Evolutionary conservation across 1,140 invertebrate species (phyloP).

Genomic region (Branchinecta lynchi): DNA sequence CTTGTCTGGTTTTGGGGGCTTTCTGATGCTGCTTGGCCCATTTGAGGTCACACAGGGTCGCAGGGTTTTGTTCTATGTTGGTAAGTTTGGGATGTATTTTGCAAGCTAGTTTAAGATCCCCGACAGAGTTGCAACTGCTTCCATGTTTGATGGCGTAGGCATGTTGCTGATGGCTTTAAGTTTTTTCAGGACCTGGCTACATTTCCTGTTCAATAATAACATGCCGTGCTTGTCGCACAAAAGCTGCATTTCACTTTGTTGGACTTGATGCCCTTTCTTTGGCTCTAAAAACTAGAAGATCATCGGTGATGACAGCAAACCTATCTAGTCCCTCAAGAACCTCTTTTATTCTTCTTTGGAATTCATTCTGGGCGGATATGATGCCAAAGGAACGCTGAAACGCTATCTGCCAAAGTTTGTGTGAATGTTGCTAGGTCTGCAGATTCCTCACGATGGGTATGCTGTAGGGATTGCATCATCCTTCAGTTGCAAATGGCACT

Average conservation of each 20-base stretch:
- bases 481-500: conserved; percentile 5
- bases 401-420: background rate
- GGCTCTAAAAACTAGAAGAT: conserved; percentile 9
- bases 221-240: conserved; percentile 4
- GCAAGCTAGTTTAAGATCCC: background rate
- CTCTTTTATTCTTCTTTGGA: conserved; percentile 6
- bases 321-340: too few species aligned
- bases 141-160: background rate
- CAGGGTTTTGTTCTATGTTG: conserved; percentile 5
- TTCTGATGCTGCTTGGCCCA: background rate
- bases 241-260: conserved; percentile 1
- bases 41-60: background rate
- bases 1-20: background rate
- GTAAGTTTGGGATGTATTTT: conserved; percentile 10
- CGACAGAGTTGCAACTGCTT: background rate
- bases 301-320: conserved; percentile 5
- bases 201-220: conserved; percentile 7
- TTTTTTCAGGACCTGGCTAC: conserved; percentile 4
- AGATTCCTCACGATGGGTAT: background rate
- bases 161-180: conserved; percentile 9
- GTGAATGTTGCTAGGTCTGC: conserved; percentile 5
- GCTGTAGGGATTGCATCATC: conserved; percentile 8
- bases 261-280: conserved; percentile 4
- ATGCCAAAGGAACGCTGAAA: background rate
- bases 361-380: conserved; percentile 9